phyloP scores from a whole-genome alignment of 1,140 invertebrate genomes.

The Battus philenor region DNA sequence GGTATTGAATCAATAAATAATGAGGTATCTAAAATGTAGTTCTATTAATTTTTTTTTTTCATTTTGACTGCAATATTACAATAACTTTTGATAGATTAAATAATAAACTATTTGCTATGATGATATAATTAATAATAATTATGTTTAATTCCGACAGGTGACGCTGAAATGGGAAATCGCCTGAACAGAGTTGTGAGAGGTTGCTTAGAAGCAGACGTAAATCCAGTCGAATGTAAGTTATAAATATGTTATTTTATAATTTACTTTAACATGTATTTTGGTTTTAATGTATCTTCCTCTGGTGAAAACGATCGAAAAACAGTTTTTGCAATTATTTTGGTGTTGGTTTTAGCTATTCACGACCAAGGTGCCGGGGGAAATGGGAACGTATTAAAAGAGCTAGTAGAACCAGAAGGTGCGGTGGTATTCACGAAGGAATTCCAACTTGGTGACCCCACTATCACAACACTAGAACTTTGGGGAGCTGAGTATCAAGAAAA shows the following conservation, averaged over 20 bases:
- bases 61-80: no score
- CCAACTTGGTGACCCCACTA: conserved; percentile 94
- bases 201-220: conserved; percentile 89
- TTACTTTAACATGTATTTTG: no score
- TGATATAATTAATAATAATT: no score
- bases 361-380: conserved; percentile 99
- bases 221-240: conserved; percentile 89
- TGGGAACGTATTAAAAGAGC: conserved; percentile 97
- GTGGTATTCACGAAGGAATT: conserved; percentile 92
- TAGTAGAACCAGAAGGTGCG: conserved; percentile 95
- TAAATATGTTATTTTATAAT: conserved; percentile 3
- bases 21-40: no score
- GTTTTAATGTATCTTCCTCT: no score
- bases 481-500: conserved; percentile 99
- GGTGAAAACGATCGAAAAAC: no score
- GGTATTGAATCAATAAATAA: no score
- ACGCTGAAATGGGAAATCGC: conserved; percentile 99
- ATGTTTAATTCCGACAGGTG: no score
- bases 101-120: no score
- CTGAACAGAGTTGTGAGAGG: conserved; percentile 94
- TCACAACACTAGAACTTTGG: conserved; percentile 96
- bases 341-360: conserved; percentile 90
- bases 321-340: no score
- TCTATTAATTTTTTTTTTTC: no score
- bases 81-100: no score